phyloP scores from a whole-genome alignment of 2,113 vertebrate genomes.

The Phylloscopus trochilus region DNA sequence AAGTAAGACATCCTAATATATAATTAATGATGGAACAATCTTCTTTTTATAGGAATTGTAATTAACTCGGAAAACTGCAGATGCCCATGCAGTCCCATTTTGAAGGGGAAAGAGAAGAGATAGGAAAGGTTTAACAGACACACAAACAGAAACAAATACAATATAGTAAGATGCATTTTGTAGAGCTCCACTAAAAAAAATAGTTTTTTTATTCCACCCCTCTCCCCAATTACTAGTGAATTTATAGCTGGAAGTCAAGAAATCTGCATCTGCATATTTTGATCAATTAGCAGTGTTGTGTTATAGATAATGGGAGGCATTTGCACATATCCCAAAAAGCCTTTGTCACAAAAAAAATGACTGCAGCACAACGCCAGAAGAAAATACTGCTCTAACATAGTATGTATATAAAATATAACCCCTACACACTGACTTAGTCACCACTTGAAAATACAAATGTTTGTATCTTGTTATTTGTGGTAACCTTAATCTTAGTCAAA shows the following conservation, averaged over 20 bases:
- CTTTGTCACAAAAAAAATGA: not conserved
- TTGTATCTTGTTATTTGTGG: not conserved
- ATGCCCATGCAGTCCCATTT: not conserved
- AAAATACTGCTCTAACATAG: not conserved
- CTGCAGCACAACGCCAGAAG: not conserved
- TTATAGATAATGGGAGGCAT: not conserved
- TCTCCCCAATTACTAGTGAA: not conserved
- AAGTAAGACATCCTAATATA: not conserved
- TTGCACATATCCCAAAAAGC: not conserved
- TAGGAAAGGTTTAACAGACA: not conserved
- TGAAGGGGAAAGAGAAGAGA: not conserved
- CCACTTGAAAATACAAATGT: constrained; percentile 26
- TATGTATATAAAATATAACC: not conserved
- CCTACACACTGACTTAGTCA: not conserved
- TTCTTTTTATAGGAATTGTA: not conserved
- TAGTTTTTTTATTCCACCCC: not conserved
- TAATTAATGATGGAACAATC: not conserved
- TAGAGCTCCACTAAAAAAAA: not conserved
- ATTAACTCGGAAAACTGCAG: not conserved
- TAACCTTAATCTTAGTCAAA: constrained; percentile 18
- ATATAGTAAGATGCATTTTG: not conserved
- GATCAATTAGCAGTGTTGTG: not conserved
- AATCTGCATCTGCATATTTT: not conserved
- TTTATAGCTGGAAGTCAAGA: not conserved
- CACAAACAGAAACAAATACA: not conserved